phyloP scores from a whole-genome alignment of 2,888 invertebrate species.

The Crematogaster levior region DNA sequence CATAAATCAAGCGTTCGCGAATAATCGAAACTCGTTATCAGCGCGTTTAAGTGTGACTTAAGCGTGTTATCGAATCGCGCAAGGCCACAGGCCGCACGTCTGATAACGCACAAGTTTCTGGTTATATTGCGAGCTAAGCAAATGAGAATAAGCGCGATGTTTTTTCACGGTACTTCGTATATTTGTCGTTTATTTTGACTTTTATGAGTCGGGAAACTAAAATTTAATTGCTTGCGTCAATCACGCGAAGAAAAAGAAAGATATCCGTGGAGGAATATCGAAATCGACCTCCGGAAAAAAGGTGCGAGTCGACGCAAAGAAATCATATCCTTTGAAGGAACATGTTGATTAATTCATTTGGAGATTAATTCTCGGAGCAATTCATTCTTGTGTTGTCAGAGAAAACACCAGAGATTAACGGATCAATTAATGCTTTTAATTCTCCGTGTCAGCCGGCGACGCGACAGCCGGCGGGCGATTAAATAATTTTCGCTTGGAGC shows the following conservation, averaged over 20 bases:
- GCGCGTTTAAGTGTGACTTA: conserved; percentile 27
- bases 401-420: background rate
- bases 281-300: background rate
- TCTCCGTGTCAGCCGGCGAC: background rate
- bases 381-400: background rate
- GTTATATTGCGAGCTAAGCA: conserved; percentile 27
- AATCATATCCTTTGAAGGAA: background rate
- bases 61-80: conserved; percentile 65
- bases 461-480: conserved; percentile 15
- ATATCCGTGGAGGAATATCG: background rate
- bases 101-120: conserved; percentile 61
- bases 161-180: background rate
- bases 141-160: background rate
- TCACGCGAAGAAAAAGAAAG: background rate
- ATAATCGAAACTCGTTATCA: conserved; percentile 63
- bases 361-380: conserved; percentile 8
- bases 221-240: conserved; percentile 26
- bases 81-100: conserved; percentile 61
- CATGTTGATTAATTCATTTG: conserved; percentile 24
- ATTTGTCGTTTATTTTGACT: background rate
- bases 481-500: conserved; percentile 12
- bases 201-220: conserved; percentile 11
- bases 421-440: conserved; percentile 35
- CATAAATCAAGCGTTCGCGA: conserved; percentile 26
- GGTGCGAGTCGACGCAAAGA: background rate